phyloP scores from a whole-genome alignment of 2,888 invertebrate species.

The Pomacea canaliculata region DNA sequence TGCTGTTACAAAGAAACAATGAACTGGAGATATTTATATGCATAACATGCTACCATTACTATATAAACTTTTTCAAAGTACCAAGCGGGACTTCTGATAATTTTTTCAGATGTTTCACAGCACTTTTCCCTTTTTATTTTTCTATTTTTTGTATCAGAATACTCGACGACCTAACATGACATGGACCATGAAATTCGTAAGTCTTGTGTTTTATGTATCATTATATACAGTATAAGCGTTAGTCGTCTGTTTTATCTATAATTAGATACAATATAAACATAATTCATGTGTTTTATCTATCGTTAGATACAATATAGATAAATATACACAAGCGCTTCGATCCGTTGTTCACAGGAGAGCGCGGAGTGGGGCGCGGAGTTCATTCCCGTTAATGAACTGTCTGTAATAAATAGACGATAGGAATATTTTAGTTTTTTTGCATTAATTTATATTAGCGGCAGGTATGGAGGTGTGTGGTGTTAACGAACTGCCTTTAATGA shows the following conservation, averaged over 20 bases:
- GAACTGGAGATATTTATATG: too few species aligned
- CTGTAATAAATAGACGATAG: too few species aligned
- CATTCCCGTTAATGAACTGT: too few species aligned
- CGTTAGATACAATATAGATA: neutral
- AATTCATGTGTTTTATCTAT: conserved; percentile 12
- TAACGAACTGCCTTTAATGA: too few species aligned
- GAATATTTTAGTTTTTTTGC: too few species aligned
- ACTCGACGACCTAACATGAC: conserved; percentile 22
- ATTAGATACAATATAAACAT: conserved; percentile 1
- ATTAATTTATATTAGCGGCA: too few species aligned
- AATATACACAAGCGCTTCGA: too few species aligned
- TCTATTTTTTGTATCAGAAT: conserved; percentile 12
- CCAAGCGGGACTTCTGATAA: neutral
- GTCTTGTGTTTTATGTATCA: conserved; percentile 11
- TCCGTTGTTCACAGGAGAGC: neutral
- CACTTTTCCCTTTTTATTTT: neutral
- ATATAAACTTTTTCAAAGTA: too few species aligned
- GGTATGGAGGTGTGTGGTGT: too few species aligned
- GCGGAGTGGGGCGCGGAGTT: too few species aligned
- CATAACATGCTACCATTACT: too few species aligned
- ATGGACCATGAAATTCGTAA: conserved; percentile 29
- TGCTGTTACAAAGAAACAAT: too few species aligned
- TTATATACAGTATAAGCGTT: neutral
- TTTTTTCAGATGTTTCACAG: neutral
- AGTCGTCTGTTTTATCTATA: neutral